phyloP scores from a whole-genome alignment of 2,888 invertebrate genomes.

The Xanthia togata region DNA sequence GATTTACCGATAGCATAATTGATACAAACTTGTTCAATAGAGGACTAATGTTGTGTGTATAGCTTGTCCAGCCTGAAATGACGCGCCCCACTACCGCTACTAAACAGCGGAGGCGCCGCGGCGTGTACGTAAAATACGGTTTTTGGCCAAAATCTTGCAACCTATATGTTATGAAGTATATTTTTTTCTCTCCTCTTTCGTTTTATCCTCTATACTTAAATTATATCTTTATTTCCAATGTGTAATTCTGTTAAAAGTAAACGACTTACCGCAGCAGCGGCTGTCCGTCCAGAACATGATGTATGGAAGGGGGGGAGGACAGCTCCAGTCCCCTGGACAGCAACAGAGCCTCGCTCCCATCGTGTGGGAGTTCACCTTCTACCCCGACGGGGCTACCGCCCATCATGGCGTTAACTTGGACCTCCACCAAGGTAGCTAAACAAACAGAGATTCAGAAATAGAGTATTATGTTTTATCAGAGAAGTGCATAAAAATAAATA shows the following conservation, averaged over 20 bases:
- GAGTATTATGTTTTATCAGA: background rate
- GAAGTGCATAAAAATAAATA: too few species aligned
- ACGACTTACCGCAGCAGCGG: constrained; percentile 82
- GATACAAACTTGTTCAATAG: constrained; percentile 3
- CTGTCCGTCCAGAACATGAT: constrained; percentile 97
- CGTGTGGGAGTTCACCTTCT: constrained; percentile 71
- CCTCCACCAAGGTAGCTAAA: constrained; percentile 81
- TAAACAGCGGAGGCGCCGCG: too few species aligned
- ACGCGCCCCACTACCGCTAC: too few species aligned
- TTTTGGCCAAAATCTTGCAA: background rate
- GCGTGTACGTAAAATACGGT: too few species aligned
- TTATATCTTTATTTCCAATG: constrained; percentile 7
- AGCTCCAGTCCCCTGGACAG: constrained; percentile 97
- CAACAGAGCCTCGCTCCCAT: constrained; percentile 92
- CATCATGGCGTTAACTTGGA: constrained; percentile 77
- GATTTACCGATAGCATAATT: constrained; percentile 4
- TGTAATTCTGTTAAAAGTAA: background rate
- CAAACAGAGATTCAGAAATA: constrained; percentile 9
- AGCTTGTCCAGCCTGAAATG: too few species aligned
- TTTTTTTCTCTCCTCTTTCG: background rate
- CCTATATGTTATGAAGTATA: background rate
- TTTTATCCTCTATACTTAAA: background rate
- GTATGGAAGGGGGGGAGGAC: constrained; percentile 95
- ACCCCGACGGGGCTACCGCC: constrained; percentile 70
- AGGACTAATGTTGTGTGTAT: background rate